Base-by-base conservation (phyloP, 2,888 invertebrate species). In the Dione vanillae region DNA sequence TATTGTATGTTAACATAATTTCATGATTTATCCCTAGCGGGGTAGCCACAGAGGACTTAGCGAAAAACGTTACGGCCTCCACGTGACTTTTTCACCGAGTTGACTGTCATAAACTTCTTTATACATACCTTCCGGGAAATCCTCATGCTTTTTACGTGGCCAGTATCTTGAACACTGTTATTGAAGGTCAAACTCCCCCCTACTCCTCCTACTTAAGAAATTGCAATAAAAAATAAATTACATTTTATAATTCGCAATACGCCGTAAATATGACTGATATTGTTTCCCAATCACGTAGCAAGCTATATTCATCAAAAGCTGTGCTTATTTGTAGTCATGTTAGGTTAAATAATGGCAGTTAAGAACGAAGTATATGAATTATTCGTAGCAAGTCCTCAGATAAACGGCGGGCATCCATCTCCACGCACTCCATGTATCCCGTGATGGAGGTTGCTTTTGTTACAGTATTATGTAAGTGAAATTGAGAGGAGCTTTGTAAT, bases 371-470 rank as follows among this genome's bases (percentile, higher is more conserved):
- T 61, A 59, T 75, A 77, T 78, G 76, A 78, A 77, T 78, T 72
- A 80, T 78, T 78, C 78, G 56, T 73, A 69, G 69, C 74, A 59
- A 70, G 65, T 65, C 75, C 64, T 72, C 72, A 74, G 72, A 86
- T 85, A 86, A 87, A 88, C 86, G 82, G 82, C 79, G 75, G 78
- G 83, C 83, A 85, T 85, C 83, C 81, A 79, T 86, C 83, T 85
- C 85, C 80, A 80, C 80, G 79, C 83, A 85, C 82, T 85, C 85
- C 86, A 86, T 88, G 86, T 86, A 85, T 86, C 81, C 77, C 70
- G 76, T 82, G 79, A 82, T 83, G 77, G 74, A 69, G 76, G 78
- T 78, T 75, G 76, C 81, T 80, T 83, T 74, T 75, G 74, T 72
- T 75, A 58, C 64, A 59, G 67, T 71, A 74, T 71, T 71, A 67